Conservation (phyloP, 2,888 invertebrate species). For the Papilio protenor region DNA sequence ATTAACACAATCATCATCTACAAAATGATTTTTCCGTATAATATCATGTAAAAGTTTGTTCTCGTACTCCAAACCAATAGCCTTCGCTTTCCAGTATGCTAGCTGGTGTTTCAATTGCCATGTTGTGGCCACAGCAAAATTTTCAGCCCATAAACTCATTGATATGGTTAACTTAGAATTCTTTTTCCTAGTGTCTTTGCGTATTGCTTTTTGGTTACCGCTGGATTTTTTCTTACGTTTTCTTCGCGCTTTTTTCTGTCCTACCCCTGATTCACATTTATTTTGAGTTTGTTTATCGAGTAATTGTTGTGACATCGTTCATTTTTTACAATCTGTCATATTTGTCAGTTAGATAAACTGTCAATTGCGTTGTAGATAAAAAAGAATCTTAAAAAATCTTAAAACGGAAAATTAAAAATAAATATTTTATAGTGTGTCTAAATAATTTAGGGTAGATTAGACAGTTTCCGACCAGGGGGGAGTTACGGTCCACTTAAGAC, state of each 20-base stretch:
- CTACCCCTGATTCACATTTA: conserved; percentile 39
- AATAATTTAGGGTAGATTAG: too few species aligned
- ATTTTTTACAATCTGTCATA: conserved; percentile 11
- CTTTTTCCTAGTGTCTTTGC: conserved; percentile 51
- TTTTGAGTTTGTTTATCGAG: conserved; percentile 47
- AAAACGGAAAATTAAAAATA: too few species aligned
- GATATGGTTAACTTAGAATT: conserved; percentile 53
- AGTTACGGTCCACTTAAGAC: too few species aligned
- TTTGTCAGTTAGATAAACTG: neutral
- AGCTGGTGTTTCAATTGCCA: conserved; percentile 84
- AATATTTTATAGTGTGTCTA: too few species aligned
- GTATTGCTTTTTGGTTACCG: conserved; percentile 45
- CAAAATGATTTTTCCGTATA: conserved; percentile 65
- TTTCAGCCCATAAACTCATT: conserved; percentile 76
- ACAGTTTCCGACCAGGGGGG: too few species aligned
- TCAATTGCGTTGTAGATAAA: neutral
- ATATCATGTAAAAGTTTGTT: conserved; percentile 82
- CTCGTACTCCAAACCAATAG: conserved; percentile 83
- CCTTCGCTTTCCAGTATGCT: conserved; percentile 86
- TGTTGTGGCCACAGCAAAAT: conserved; percentile 69
- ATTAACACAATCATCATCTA: conserved; percentile 48
- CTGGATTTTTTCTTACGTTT: conserved; percentile 56
- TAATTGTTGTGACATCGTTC: conserved; percentile 48
- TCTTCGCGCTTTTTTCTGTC: conserved; percentile 45
- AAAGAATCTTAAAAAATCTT: too few species aligned